Base-by-base conservation (phyloP, 2,113 vertebrate genomes). In the Phoenicopterus ruber region DNA sequence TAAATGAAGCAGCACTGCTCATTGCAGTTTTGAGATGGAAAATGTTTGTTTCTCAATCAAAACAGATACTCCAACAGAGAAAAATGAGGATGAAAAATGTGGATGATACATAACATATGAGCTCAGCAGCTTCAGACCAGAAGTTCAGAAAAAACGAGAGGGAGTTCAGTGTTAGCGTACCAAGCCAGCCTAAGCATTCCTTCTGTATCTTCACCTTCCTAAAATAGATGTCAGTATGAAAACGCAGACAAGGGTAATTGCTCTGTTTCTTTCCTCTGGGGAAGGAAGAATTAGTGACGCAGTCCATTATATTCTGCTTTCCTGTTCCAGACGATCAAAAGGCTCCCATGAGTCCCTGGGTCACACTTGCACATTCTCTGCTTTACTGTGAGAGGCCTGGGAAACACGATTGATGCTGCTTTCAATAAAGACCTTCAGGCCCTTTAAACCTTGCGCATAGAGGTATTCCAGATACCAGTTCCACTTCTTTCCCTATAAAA, bases 401-500 rank as follows among this genome's bases (percentile, higher is more conserved):
- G 97, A 96, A 88, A 96, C 88, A 42, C 69, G 97, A 50, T 24
- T 98, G 95, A 99, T 97, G 97, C 98, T 99, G 93, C 97, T 98
- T 96, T 97, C 97, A 89, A 99, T 94, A 63, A 99, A 99, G 81
- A 97, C 77, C 96, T 98, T 98, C 54, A 99, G 97, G 88, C 99
- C 99, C 32, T 98, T 92, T 67, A 99, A 98, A 22, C 98, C 99
- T 86, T 99, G 98, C 10, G 94, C 77, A 89, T 98, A 99, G 82
- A 99, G 98, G 97, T 98, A 99, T 78, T 99, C 97, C 98, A 99
- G 95, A 90, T 99, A 99, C 98, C 98, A 98, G 82, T 97, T 98
- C 99, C 99, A 99, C 46, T 76, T 98, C 93, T 97, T 99, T 54
- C 98, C 98, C 96, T 98, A 73, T 65, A 98, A 91, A 95, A 97